A percentile compares a stretch with the other conserved stretches of the same genome.
phyloP scores from a whole-genome alignment of 2,797 vertebrate genomes.

The Bovichtus diacanthus region DNA sequence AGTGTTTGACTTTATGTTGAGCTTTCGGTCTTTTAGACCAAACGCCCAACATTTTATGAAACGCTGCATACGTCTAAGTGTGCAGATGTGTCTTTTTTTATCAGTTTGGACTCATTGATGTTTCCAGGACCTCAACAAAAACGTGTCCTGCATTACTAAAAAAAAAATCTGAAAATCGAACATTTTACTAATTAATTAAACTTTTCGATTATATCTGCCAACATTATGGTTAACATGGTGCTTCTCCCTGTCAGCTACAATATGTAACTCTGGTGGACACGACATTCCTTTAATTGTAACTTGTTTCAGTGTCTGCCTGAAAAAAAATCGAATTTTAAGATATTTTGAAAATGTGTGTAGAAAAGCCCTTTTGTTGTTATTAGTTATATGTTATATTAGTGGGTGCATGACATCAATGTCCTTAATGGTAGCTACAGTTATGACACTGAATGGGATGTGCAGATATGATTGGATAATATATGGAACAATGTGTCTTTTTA shows the following conservation, averaged over 20 bases:
- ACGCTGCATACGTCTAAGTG: too few species aligned
- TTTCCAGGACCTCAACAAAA: too few species aligned
- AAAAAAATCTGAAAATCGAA: accelerated
- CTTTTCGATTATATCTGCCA: neutral
- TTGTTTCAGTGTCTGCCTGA: neutral
- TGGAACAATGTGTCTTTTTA: neutral
- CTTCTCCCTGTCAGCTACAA: neutral
- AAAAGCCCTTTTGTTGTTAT: neutral
- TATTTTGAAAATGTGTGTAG: neutral
- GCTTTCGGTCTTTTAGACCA: too few species aligned
- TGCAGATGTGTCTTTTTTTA: too few species aligned
- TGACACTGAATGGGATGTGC: neutral
- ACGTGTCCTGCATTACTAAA: too few species aligned
- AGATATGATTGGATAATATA: neutral
- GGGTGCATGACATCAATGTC: neutral
- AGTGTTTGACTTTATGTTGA: too few species aligned
- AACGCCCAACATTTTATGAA: too few species aligned
- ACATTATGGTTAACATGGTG: neutral
- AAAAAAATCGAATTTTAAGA: neutral
- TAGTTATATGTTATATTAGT: too few species aligned
- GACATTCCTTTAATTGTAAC: neutral
- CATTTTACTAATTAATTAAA: neutral
- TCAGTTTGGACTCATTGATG: too few species aligned
- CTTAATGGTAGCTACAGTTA: neutral
- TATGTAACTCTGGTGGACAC: neutral